Percentiles rank a stretch among this genome's conserved stretches.
Conservation (phyloP, 2,888 invertebrate species). For the Noctuana brunneofusca region DNA sequence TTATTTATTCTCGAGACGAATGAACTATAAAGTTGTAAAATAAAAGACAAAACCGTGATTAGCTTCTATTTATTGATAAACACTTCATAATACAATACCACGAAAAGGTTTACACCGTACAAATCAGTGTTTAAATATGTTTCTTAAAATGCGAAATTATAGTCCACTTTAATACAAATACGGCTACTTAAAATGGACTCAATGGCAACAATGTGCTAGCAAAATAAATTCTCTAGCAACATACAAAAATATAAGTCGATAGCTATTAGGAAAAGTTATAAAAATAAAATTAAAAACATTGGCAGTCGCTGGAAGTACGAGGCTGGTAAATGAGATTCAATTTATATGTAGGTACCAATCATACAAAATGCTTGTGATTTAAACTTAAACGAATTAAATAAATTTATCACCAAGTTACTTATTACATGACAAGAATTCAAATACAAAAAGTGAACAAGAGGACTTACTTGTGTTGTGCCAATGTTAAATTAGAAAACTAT, state of each 20-base stretch:
- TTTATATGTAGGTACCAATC: neutral
- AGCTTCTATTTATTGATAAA: constrained; percentile 30
- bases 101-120: constrained; percentile 24
- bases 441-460: neutral
- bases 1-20: neutral
- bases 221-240: constrained; percentile 27
- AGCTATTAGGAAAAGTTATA: neutral
- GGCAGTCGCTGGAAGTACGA: neutral
- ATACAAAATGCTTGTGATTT: neutral
- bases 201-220: constrained; percentile 35
- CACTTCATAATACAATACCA: constrained; percentile 27
- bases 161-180: constrained; percentile 29
- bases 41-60: constrained; percentile 40
- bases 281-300: neutral
- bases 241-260: constrained; percentile 15
- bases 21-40: constrained; percentile 24
- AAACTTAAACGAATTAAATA: neutral
- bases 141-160: constrained; percentile 34
- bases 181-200: constrained; percentile 36
- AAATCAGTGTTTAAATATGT: constrained; percentile 21
- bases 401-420: neutral
- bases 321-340: constrained; percentile 9
- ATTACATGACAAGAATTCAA: neutral
- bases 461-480: neutral
- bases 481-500: neutral